Conservation (phyloP, 2,888 invertebrate species). For the Lepidocyrtoides sp. region DNA sequence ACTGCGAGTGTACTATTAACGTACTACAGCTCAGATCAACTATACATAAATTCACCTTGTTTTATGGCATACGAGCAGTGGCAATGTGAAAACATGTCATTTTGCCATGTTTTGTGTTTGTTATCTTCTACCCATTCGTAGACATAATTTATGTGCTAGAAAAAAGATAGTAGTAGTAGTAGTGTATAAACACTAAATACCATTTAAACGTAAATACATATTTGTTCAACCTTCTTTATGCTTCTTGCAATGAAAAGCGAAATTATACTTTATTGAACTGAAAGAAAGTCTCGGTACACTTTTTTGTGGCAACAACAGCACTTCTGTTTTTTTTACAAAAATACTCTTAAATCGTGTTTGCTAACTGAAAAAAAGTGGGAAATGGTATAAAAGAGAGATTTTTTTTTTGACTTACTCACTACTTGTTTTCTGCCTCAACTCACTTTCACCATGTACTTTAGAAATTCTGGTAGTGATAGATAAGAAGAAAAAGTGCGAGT, state of each 20-base stretch:
- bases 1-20: neutral
- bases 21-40: neutral
- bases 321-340: neutral
- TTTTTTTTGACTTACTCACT: neutral
- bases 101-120: no score
- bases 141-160: no score
- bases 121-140: no score
- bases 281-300: neutral
- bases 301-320: neutral
- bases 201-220: neutral
- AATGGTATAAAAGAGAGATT: neutral
- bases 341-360: neutral
- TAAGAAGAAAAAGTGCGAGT: constrained; percentile 14
- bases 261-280: neutral
- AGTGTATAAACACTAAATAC: no score
- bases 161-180: no score
- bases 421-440: neutral
- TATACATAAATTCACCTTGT: no score
- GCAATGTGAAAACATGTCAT: no score
- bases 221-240: no score
- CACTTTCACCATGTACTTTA: neutral
- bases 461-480: constrained; percentile 18
- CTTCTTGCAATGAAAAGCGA: no score
- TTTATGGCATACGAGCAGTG: no score
- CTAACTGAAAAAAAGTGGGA: neutral